Evolutionary conservation across 2,888 invertebrate genomes (phyloP).

Genomic region (Troides aeacus): DNA sequence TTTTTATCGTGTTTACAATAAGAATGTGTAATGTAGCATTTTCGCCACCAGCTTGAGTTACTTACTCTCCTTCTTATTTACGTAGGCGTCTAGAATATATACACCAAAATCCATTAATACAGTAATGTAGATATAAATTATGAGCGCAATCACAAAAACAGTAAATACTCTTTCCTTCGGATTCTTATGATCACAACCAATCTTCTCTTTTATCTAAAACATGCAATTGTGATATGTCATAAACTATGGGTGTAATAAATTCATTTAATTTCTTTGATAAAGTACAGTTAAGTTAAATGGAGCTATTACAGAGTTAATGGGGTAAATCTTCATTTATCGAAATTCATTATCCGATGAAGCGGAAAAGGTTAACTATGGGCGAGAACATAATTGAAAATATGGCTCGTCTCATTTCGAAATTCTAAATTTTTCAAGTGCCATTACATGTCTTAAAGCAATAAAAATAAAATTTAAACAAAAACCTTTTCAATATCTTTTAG

Average conservation of each 20-base stretch:
- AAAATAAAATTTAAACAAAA: neutral
- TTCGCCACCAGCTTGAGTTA: neutral
- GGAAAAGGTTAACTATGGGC: neutral
- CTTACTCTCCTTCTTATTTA: slow-evolving; percentile 1
- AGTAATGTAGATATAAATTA: neutral
- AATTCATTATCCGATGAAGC: neutral
- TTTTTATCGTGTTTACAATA: neutral
- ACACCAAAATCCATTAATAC: neutral
- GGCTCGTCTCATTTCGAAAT: neutral
- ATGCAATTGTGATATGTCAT: neutral
- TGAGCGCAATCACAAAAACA: neutral
- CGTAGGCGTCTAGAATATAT: neutral
- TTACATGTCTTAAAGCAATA: neutral
- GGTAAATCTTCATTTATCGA: neutral
- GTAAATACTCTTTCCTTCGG: neutral
- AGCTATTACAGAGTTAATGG: too few species aligned
- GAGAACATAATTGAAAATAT: neutral
- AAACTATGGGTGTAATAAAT: neutral
- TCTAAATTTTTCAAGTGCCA: neutral
- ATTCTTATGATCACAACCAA: neutral
- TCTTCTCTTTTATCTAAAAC: neutral
- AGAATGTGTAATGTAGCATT: neutral
- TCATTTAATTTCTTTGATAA: neutral
- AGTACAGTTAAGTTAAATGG: neutral
- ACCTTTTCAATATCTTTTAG: slow-evolving; percentile 1